Base-by-base conservation (phyloP, 2,888 invertebrate species). In the Thyatira batis region DNA sequence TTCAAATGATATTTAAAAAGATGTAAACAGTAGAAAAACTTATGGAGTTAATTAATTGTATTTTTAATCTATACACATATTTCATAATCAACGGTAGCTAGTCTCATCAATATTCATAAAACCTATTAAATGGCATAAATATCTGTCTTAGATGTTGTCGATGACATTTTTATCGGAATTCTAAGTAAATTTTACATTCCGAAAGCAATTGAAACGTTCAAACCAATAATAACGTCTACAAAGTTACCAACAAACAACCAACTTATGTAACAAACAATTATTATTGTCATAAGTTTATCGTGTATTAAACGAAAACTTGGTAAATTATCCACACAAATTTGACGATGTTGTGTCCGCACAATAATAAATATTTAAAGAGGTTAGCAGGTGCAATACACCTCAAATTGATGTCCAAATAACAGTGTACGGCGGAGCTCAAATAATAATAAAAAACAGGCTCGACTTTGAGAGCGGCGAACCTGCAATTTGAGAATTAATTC, bases 301-400 rank as follows among this genome's bases (percentile, higher is more conserved):
- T 71, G 73, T 64, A 75, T 52, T 59, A 60, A 61, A 63, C 64
- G 53, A 75, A 69, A 72, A 72, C 71, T 78, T 74, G 76, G 17
- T 27, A 76, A 81, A 81, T 78, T 77, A 82, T 73, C 67, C 65
- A 66, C 65, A 73, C 70, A 73, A 75, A 70, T 65, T 75, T 60
- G 66, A 65, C 69, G 71, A 67, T 62, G 65, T 57, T 67, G 70
- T 80, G 76, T 79, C 78, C 76, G 76, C 70, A 65, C 77, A 80
- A 83, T 78, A 83, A 85, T 88, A 85, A 87, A 87, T 87, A 87
- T 86, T 88, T 84, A 86, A 87, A 85, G 80, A 86, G 80, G 84
- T 82, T 84, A 82, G 85, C 88, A 87, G 87, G 86, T 87, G 87
- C 81, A 84, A 80, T 85, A 84, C 77, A 80, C 79, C 78, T 80